Evolutionary conservation across 2,797 vertebrate genomes (phyloP).

Genomic region (Characodon lateralis): DNA sequence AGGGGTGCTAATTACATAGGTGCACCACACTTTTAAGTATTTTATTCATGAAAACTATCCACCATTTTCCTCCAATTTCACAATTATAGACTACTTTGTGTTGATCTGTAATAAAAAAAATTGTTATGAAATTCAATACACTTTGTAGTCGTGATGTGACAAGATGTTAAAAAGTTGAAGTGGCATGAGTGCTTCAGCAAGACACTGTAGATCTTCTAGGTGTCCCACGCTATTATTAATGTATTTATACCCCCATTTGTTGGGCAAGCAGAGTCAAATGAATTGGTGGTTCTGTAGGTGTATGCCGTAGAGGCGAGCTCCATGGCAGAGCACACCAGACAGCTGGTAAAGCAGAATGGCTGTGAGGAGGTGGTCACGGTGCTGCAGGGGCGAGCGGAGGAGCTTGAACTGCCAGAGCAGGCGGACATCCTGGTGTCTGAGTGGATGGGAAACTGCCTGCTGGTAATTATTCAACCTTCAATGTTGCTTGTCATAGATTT

Average conservation of each 20-base stretch:
- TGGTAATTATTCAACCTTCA: slow-evolving; percentile 68
- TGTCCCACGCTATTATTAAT: not conserved
- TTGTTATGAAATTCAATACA: not conserved
- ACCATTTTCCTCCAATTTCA: not conserved
- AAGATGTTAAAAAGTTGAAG: not conserved
- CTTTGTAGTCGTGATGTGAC: not conserved
- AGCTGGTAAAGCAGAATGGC: slow-evolving; percentile 75
- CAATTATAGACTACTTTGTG: not conserved
- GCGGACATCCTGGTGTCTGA: slow-evolving; percentile 84
- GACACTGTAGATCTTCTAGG: not conserved
- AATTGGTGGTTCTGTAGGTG: slow-evolving; percentile 69
- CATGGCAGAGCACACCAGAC: slow-evolving; percentile 81
- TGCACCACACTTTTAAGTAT: not conserved
- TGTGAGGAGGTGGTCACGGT: slow-evolving; percentile 79
- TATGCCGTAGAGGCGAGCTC: slow-evolving; percentile 86
- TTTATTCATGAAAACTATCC: not conserved
- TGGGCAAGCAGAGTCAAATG: slow-evolving; percentile 25
- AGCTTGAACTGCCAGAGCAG: slow-evolving; percentile 79
- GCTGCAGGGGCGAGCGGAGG: slow-evolving; percentile 82
- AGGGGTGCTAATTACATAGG: not conserved
- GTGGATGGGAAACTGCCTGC: slow-evolving; percentile 88
- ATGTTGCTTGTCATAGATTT: not conserved
- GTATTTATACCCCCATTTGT: slow-evolving; percentile 43
- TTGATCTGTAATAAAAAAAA: not conserved
- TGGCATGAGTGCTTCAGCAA: not conserved